Conservation (phyloP, 2,797 vertebrate species). For the Ambastaia sidthimunki region DNA sequence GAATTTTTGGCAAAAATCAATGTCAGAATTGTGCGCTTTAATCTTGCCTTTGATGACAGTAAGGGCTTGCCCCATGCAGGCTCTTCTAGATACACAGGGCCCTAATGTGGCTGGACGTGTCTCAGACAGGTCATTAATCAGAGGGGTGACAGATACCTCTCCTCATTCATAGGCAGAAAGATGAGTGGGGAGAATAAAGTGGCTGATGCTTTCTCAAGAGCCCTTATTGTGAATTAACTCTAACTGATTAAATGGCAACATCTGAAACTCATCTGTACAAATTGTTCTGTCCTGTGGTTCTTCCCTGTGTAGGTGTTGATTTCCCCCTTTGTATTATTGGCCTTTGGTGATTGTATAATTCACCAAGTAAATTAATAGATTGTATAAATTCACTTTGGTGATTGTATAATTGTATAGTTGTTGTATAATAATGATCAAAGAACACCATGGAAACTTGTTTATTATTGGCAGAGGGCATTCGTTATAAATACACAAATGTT, state of each 20-base stretch:
- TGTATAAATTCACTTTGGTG: too few species aligned
- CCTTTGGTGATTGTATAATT: too few species aligned
- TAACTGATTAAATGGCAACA: conserved; percentile 48
- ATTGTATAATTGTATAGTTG: too few species aligned
- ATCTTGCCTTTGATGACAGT: conserved; percentile 99
- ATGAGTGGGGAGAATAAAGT: conserved; percentile 56
- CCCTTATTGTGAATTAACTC: conserved; percentile 46
- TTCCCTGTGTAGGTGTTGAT: too few species aligned
- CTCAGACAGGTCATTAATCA: conserved; percentile 99
- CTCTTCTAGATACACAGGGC: conserved; percentile 96
- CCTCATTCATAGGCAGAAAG: conserved; percentile 71
- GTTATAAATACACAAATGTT: too few species aligned
- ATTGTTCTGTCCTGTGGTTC: neutral
- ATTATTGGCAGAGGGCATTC: too few species aligned
- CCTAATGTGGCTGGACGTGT: conserved; percentile 99
- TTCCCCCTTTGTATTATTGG: neutral
- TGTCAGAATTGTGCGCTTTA: conserved; percentile 99
- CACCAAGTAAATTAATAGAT: too few species aligned
- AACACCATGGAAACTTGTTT: too few species aligned
- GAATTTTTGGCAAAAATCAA: conserved; percentile 99
- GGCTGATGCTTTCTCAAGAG: conserved; percentile 40
- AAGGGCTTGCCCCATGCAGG: conserved; percentile 91
- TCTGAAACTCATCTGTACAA: conserved; percentile 54
- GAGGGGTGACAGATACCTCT: conserved; percentile 95
- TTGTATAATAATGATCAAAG: too few species aligned